These are phyloP conservation scores for Tetranychus cinnabarinus DNA, from an alignment of 1,140 invertebrate species.

Conservation along the genomic window DNA sequence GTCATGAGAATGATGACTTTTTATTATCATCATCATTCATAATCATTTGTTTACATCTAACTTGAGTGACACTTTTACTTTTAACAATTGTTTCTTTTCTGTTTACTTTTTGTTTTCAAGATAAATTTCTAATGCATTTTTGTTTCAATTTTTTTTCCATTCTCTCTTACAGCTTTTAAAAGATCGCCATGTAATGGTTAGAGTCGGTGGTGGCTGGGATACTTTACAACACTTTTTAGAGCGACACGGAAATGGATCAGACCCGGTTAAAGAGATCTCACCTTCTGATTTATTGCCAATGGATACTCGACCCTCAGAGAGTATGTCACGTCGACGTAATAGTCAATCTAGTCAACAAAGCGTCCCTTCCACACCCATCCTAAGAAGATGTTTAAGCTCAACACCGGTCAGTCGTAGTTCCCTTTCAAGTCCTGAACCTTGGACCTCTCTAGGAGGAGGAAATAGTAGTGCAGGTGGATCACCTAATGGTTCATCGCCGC, in stretches of 20 bases:
- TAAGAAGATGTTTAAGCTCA: slow-evolving; percentile 3
- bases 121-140: no score
- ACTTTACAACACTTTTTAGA: slow-evolving; percentile 55
- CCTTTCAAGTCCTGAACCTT: slow-evolving; percentile 9
- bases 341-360: slow-evolving; percentile 2
- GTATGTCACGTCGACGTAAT: not conserved
- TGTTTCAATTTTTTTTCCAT: not conserved
- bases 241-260: slow-evolving; percentile 6
- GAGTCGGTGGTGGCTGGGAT: slow-evolving; percentile 79
- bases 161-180: slow-evolving; percentile 39
- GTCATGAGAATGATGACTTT: no score
- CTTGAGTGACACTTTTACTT: no score
- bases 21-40: no score
- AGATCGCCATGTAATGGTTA: slow-evolving; percentile 71
- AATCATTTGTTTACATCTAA: no score
- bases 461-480: not conserved
- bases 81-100: no score
- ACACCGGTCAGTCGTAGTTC: slow-evolving; percentile 9
- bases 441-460: not conserved
- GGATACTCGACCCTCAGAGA: slow-evolving; percentile 5
- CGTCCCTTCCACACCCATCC: slow-evolving; percentile 1
- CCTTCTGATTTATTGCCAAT: slow-evolving; percentile 8
- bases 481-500: not conserved
- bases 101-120: no score
- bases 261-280: slow-evolving; percentile 5